Evolutionary conservation across 2,797 vertebrate genomes (phyloP).

Genomic region (Poeciliopsis infans): DNA sequence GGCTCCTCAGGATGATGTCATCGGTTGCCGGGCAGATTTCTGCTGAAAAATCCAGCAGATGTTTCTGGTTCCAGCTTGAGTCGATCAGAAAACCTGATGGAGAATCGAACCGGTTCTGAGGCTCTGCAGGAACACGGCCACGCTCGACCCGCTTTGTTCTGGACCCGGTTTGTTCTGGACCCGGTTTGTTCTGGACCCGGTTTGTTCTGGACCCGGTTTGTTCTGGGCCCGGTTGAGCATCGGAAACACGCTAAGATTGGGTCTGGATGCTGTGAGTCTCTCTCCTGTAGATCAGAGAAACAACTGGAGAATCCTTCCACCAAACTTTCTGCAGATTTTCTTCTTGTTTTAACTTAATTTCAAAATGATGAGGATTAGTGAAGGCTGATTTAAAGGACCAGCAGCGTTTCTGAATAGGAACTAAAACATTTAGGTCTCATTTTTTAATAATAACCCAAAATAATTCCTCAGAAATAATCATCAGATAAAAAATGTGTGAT

Average conservation of each 20-base stretch:
- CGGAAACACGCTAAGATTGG: slow-evolving; percentile 6
- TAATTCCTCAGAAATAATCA: not conserved
- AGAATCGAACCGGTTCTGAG: slow-evolving; percentile 24
- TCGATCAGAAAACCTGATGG: slow-evolving; percentile 26
- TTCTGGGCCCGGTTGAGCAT: not conserved
- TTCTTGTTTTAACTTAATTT: not conserved
- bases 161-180: slow-evolving; percentile 38
- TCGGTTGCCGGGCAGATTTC: not conserved
- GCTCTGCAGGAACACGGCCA: slow-evolving; percentile 33
- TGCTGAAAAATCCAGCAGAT: slow-evolving; percentile 19
- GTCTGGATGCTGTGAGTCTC: slow-evolving; percentile 3
- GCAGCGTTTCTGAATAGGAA: not conserved
- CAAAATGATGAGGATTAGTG: not conserved
- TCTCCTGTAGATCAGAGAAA: not conserved
- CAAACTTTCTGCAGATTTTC: not conserved
- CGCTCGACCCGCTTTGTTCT: slow-evolving; percentile 39
- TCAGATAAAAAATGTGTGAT: not conserved
- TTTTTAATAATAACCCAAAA: not conserved
- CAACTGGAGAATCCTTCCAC: not conserved
- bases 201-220: slow-evolving; percentile 33
- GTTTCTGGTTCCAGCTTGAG: slow-evolving; percentile 24
- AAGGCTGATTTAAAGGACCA: not conserved
- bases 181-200: not conserved
- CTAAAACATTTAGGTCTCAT: not conserved
- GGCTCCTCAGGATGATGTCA: not conserved